Evolutionary conservation across 2,797 vertebrate species (phyloP).

Genomic region (Hyperoplus immaculatus): DNA sequence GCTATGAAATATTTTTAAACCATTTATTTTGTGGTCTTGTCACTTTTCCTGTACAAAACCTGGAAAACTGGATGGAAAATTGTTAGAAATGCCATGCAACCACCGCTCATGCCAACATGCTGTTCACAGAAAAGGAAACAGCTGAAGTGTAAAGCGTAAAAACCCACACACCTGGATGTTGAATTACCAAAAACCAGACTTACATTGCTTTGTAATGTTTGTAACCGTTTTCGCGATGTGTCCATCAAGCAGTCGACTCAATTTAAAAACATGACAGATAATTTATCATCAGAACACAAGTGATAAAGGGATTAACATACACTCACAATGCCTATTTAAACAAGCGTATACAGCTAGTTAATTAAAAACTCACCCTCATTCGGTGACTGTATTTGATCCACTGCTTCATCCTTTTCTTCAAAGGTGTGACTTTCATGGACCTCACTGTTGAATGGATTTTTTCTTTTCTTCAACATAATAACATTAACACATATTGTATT

Average conservation of each 20-base stretch:
- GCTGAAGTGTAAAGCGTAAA: constrained; percentile 12
- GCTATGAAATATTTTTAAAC: not conserved
- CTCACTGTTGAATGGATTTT: constrained; percentile 90
- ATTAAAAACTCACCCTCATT: constrained; percentile 60
- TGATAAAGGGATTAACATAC: not conserved
- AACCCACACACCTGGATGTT: constrained; percentile 38
- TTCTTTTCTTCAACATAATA: constrained; percentile 84
- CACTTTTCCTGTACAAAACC: not conserved
- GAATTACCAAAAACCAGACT: constrained; percentile 60
- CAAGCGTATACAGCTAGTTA: not conserved
- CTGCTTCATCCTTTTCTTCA: constrained; percentile 58
- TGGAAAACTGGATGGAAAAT: not conserved
- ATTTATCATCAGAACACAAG: constrained; percentile 44
- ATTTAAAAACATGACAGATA: constrained; percentile 64
- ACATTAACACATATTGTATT: not conserved
- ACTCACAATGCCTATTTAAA: not conserved
- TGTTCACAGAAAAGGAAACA: constrained; percentile 31
- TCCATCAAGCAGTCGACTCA: constrained; percentile 58
- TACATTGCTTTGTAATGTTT: constrained; percentile 66
- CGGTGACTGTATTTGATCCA: constrained; percentile 56
- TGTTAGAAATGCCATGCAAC: constrained; percentile 59
- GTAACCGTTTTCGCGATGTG: constrained; percentile 57
- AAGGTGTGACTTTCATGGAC: constrained; percentile 30
- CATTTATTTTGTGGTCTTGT: not conserved
- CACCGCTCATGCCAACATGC: constrained; percentile 40